phyloP scores from a whole-genome alignment of 2,113 vertebrate species.

The Labeo catla region DNA sequence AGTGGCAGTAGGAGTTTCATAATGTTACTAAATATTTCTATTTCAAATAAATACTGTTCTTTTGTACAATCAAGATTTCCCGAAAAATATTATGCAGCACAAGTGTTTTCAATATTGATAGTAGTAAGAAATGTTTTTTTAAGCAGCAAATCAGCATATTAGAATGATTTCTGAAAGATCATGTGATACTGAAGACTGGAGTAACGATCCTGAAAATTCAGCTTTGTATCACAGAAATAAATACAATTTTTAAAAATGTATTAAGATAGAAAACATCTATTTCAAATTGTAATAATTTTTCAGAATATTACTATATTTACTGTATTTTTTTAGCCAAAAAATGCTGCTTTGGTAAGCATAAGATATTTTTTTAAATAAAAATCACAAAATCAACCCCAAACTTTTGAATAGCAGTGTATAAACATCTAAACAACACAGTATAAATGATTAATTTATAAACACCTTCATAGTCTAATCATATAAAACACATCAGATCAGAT shows the following conservation, averaged over 20 bases:
- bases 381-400: not conserved
- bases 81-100: not conserved
- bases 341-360: not conserved
- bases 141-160: not conserved
- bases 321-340: not conserved
- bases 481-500: not conserved
- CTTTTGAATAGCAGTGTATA: not conserved
- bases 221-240: not conserved
- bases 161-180: not conserved
- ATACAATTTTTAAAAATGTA: not conserved
- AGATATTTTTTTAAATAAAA: not conserved
- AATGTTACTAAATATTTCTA: not conserved
- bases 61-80: not conserved
- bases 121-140: not conserved
- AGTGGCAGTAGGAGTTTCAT: not conserved
- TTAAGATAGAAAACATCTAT: not conserved
- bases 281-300: not conserved
- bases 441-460: not conserved
- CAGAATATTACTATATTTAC: not conserved
- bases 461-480: not conserved
- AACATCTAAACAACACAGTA: not conserved
- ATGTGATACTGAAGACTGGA: not conserved
- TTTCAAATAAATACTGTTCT: not conserved
- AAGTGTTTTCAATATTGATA: not conserved
- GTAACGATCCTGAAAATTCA: not conserved